Percentiles rank a stretch among this genome's conserved stretches.
Conservation (phyloP, 1,140 invertebrate genomes). For the Octopus bimaculoides region DNA sequence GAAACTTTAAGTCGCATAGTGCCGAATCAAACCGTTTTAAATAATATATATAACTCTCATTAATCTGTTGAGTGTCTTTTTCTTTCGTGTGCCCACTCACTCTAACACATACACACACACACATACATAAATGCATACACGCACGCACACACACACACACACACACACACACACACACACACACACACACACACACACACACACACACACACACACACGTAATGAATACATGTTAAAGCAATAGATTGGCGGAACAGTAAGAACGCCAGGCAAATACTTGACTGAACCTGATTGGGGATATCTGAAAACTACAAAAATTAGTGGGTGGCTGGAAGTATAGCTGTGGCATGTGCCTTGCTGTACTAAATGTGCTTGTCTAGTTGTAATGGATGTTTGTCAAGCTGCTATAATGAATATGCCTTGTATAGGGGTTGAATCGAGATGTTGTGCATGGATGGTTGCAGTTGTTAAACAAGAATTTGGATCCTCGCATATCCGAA, state of each 20-base stretch:
- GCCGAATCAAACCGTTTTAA: not conserved
- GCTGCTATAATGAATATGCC: too few species aligned
- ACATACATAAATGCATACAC: not conserved
- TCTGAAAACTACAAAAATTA: not conserved
- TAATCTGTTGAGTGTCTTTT: not conserved
- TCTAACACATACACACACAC: not conserved
- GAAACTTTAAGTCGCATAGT: not conserved
- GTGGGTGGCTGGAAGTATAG: not conserved
- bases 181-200: slow-evolving; percentile 2
- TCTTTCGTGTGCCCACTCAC: not conserved
- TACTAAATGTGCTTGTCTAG: too few species aligned
- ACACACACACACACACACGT: not conserved
- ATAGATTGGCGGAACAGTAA: not conserved
- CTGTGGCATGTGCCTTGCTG: too few species aligned
- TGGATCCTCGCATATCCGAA: too few species aligned
- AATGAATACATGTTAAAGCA: not conserved
- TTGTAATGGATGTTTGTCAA: too few species aligned
- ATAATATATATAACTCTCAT: not conserved
- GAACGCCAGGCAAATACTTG: not conserved
- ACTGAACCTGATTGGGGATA: not conserved
- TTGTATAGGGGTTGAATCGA: too few species aligned
- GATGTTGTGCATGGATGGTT: too few species aligned
- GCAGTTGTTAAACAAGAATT: too few species aligned
- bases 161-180: not conserved
- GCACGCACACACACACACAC: not conserved